Percentiles rank a stretch among this genome's conserved stretches.
Conservation (phyloP, 2,797 vertebrate genomes). For the Gobionotothen gibberifrons region DNA sequence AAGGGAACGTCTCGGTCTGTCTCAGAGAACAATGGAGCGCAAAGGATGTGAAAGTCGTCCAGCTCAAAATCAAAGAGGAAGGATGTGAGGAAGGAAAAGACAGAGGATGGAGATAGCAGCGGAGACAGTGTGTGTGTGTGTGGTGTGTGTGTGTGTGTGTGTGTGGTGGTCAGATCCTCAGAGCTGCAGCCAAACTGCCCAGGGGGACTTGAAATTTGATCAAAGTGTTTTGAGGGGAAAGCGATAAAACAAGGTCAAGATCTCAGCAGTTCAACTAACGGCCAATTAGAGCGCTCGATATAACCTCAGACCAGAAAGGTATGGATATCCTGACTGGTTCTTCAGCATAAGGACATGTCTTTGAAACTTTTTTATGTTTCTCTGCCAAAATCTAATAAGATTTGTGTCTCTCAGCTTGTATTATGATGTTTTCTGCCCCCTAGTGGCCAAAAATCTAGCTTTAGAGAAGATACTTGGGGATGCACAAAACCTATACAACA, state of each 20-base stretch:
- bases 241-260: background rate
- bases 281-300: slow-evolving; percentile 7
- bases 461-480: no score
- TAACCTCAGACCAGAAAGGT: background rate
- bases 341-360: background rate
- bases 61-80: slow-evolving; percentile 52
- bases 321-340: background rate
- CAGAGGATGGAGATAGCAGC: background rate
- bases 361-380: background rate
- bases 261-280: slow-evolving; percentile 5
- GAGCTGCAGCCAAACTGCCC: slow-evolving; percentile 59
- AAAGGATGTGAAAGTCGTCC: slow-evolving; percentile 55
- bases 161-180: slow-evolving; percentile 31
- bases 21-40: slow-evolving; percentile 43
- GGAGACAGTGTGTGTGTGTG: slow-evolving; percentile 26
- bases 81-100: slow-evolving; percentile 53
- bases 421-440: background rate
- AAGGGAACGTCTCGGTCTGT: slow-evolving; percentile 1
- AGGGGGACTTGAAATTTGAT: slow-evolving; percentile 36
- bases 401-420: background rate
- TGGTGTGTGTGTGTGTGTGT: slow-evolving; percentile 29
- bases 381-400: background rate
- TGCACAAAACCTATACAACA: no score
- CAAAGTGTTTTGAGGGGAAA: slow-evolving; percentile 34
- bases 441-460: background rate